Conservation (phyloP, 2,113 vertebrate species). For the Plecturocebus donacophilus region DNA sequence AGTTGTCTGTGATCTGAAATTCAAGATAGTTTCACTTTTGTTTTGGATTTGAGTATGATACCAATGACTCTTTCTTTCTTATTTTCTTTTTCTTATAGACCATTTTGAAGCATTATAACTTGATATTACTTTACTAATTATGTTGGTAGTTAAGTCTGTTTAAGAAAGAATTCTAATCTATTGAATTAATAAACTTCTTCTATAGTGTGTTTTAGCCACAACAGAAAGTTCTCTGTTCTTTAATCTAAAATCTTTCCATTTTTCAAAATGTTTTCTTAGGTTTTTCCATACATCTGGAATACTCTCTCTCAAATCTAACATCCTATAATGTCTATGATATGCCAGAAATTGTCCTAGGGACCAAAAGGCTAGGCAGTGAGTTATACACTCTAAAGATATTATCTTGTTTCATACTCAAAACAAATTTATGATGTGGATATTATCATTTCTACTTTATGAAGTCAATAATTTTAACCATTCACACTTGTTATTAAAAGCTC, state of each 20-base stretch:
- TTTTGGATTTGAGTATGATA: background rate
- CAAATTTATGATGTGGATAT: background rate
- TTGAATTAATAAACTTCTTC: background rate
- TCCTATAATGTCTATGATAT: background rate
- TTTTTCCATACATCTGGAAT: background rate
- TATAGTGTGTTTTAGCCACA: background rate
- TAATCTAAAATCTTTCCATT: background rate
- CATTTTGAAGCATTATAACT: background rate
- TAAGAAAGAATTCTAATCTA: background rate
- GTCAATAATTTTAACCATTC: background rate
- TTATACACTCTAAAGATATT: background rate
- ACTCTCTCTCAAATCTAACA: background rate
- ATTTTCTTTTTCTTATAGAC: background rate
- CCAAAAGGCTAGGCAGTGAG: background rate
- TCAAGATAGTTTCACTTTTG: background rate
- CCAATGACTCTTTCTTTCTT: background rate
- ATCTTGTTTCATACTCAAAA: background rate
- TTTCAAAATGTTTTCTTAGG: background rate
- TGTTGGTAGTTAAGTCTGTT: background rate
- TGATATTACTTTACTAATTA: background rate
- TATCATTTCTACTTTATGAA: background rate
- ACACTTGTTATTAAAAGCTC: background rate
- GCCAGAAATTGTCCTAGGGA: background rate
- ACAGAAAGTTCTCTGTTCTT: background rate
- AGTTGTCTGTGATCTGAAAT: background rate